phyloP scores from a whole-genome alignment of 2,888 invertebrate genomes.

The Euspilapteryx auroguttella region DNA sequence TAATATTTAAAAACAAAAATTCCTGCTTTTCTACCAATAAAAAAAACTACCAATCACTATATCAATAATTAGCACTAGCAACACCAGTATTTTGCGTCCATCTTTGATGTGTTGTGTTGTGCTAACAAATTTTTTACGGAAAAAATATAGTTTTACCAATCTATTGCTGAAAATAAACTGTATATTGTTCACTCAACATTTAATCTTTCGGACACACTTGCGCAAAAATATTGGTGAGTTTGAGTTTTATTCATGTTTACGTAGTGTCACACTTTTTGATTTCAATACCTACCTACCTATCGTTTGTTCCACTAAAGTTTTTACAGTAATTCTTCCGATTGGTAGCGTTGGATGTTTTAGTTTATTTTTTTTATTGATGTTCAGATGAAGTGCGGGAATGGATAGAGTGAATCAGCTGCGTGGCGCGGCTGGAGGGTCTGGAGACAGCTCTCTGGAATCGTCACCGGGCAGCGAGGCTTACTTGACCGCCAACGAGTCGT shows the following conservation, averaged over 20 bases:
- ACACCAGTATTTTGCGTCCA: constrained; percentile 55
- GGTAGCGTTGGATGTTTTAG: too few relatives aligned
- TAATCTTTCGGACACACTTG: not conserved
- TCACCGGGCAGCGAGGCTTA: constrained; percentile 33
- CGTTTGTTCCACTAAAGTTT: constrained; percentile 47
- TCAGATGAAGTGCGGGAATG: constrained; percentile 53
- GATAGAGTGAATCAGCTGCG: constrained; percentile 50
- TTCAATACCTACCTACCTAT: too few relatives aligned
- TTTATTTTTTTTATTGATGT: constrained; percentile 23
- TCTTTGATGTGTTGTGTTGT: constrained; percentile 58
- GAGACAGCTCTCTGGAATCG: constrained; percentile 31
- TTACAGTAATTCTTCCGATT: constrained; percentile 35
- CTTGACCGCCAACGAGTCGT: constrained; percentile 43
- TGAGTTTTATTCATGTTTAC: constrained; percentile 17
- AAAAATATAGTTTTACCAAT: not conserved
- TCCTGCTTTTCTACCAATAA: too few relatives aligned
- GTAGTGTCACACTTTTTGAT: constrained; percentile 34
- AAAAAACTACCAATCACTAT: too few relatives aligned
- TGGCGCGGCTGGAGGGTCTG: constrained; percentile 31
- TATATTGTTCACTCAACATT: not conserved
- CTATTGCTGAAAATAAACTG: not conserved
- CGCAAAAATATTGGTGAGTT: constrained; percentile 15
- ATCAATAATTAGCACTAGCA: too few relatives aligned
- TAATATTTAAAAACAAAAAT: too few relatives aligned
- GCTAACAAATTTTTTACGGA: constrained; percentile 26